Evolutionary conservation across 2,797 vertebrate genomes (phyloP).

Genomic region (Falco naumanni): DNA sequence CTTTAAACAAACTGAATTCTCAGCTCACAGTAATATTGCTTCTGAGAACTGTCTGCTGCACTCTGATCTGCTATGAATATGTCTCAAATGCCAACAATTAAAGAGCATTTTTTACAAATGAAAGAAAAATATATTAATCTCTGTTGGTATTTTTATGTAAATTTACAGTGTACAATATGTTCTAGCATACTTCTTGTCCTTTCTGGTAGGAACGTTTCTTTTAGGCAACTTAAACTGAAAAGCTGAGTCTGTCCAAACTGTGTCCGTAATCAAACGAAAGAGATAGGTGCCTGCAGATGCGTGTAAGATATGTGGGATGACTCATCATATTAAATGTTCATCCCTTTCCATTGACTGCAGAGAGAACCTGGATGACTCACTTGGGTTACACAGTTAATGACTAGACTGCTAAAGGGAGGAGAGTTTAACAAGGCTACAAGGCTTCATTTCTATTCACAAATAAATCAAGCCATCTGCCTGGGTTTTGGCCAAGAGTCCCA

Average conservation of each 20-base stretch:
- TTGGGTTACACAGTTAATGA: background rate
- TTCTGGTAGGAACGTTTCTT: background rate
- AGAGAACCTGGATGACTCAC: conserved; percentile 21
- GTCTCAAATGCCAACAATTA: background rate
- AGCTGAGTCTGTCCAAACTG: background rate
- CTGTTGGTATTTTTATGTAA: background rate
- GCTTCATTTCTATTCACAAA: background rate
- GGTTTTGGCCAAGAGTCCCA: background rate
- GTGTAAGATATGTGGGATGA: conserved; percentile 1
- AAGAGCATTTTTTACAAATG: background rate
- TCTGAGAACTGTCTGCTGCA: background rate
- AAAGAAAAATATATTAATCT: background rate
- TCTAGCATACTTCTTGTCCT: background rate
- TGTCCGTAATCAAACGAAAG: background rate
- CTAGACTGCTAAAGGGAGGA: background rate
- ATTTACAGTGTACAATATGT: background rate
- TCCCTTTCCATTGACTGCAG: background rate
- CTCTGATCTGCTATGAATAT: background rate
- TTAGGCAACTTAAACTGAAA: background rate
- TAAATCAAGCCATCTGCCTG: background rate
- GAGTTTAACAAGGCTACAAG: background rate
- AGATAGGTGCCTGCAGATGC: background rate
- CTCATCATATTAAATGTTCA: background rate
- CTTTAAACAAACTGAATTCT: background rate
- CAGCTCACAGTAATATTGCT: background rate